Conservation (phyloP, 2,888 invertebrate genomes). For the Dryocosmus kuriphilus region DNA sequence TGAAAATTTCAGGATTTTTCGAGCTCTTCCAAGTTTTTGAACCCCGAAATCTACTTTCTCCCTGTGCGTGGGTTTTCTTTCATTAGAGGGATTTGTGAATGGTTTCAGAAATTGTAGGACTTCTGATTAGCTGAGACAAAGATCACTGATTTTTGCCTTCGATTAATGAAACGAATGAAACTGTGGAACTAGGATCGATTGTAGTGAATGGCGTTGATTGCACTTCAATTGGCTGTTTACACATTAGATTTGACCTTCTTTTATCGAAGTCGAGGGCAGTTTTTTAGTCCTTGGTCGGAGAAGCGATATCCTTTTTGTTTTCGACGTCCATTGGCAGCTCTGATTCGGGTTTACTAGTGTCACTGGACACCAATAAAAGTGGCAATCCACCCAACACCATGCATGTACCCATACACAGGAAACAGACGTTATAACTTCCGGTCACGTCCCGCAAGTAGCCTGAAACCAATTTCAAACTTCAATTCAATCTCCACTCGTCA, state of each 20-base stretch:
- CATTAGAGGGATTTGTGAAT: not conserved
- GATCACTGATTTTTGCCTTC: not conserved
- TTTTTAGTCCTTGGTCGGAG: conserved; percentile 32
- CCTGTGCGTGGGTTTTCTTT: not conserved
- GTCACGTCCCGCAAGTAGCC: conserved; percentile 84
- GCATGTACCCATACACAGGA: conserved; percentile 88
- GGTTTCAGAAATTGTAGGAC: not conserved
- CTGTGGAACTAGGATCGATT: not conserved
- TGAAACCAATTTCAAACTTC: conserved; percentile 67
- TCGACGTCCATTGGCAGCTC: conserved; percentile 41
- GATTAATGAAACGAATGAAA: conserved; percentile 14
- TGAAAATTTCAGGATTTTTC: no score
- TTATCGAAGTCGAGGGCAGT: conserved; percentile 26
- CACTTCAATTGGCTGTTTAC: not conserved
- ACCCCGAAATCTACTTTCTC: no score
- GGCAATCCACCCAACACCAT: conserved; percentile 86
- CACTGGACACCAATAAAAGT: conserved; percentile 78
- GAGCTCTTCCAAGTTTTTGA: no score
- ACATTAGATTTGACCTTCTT: not conserved
- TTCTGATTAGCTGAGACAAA: not conserved
- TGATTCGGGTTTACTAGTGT: conserved; percentile 53
- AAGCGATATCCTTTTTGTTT: conserved; percentile 25
- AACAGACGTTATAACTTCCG: conserved; percentile 85
- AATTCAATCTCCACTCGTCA: not conserved
- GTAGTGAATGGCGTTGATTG: not conserved